These are phyloP conservation scores for Pachydiplax longipennis DNA, from an alignment of 2,888 invertebrate species.

Conservation along the genomic window DNA sequence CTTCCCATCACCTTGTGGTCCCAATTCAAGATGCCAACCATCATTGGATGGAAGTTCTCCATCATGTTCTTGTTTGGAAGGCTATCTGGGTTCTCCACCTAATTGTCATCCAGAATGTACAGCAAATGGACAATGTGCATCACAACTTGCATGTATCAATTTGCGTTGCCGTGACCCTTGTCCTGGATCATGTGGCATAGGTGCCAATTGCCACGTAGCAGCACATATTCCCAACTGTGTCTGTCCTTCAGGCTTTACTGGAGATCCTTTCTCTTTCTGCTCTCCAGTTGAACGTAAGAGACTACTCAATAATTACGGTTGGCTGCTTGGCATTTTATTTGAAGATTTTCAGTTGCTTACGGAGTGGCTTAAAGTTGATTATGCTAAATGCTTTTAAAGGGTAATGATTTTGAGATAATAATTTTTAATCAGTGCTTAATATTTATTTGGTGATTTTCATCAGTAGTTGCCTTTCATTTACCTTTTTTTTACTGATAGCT, in stretches of 20 bases:
- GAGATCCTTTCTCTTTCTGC: conserved; percentile 50
- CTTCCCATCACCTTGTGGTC: conserved; percentile 55
- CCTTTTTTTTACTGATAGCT: neutral
- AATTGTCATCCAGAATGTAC: conserved; percentile 62
- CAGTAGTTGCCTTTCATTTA: neutral
- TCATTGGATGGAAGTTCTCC: conserved; percentile 71
- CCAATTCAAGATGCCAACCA: conserved; percentile 58
- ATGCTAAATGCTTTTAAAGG: neutral
- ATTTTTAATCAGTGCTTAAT: neutral
- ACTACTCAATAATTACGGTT: neutral
- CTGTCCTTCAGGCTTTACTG: conserved; percentile 65
- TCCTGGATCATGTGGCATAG: conserved; percentile 78
- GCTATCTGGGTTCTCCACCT: conserved; percentile 79
- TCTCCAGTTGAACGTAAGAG: conserved; percentile 48
- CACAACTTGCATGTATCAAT: conserved; percentile 77
- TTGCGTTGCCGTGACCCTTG: conserved; percentile 84
- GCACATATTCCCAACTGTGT: conserved; percentile 88
- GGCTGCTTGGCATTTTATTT: neutral
- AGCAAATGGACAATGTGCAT: conserved; percentile 73
- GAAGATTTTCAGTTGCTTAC: neutral
- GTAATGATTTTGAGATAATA: neutral
- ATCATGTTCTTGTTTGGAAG: conserved; percentile 75
- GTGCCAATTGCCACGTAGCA: conserved; percentile 78
- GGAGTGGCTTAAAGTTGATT: neutral
- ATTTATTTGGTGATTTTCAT: conserved; percentile 3